phyloP scores from a whole-genome alignment of 2,113 vertebrate species.

The Sorex araneus region DNA sequence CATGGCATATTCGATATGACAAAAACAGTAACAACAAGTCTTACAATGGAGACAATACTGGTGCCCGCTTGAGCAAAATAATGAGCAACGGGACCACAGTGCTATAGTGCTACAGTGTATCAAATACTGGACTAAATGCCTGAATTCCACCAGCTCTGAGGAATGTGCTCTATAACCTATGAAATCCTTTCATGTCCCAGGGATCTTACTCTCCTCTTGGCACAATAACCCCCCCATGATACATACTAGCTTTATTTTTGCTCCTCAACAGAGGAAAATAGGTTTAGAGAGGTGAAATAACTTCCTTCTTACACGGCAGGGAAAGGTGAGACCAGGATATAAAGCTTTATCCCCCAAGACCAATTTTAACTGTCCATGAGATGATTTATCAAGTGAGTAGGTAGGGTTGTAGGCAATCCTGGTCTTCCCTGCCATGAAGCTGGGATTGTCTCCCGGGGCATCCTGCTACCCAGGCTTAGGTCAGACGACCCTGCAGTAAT shows the following conservation, averaged over 20 bases:
- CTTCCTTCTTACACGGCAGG: neutral
- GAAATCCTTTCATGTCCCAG: neutral
- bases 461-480: neutral
- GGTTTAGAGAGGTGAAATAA: slow-evolving; percentile 20
- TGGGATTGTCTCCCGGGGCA: neutral
- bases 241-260: slow-evolving; percentile 31
- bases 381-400: neutral
- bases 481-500: neutral
- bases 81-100: no score
- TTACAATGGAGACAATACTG: no score
- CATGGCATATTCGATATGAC: no score
- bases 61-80: no score
- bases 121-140: neutral
- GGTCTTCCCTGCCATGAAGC: neutral
- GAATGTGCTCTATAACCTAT: neutral
- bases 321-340: neutral
- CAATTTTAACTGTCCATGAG: slow-evolving; percentile 22
- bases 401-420: neutral
- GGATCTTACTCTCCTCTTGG: neutral
- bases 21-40: no score
- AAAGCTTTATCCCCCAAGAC: neutral
- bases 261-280: slow-evolving; percentile 38
- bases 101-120: no score
- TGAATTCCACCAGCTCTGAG: neutral
- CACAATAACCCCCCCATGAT: neutral